phyloP scores from a whole-genome alignment of 2,113 vertebrate species.

The Cyanistes caeruleus region DNA sequence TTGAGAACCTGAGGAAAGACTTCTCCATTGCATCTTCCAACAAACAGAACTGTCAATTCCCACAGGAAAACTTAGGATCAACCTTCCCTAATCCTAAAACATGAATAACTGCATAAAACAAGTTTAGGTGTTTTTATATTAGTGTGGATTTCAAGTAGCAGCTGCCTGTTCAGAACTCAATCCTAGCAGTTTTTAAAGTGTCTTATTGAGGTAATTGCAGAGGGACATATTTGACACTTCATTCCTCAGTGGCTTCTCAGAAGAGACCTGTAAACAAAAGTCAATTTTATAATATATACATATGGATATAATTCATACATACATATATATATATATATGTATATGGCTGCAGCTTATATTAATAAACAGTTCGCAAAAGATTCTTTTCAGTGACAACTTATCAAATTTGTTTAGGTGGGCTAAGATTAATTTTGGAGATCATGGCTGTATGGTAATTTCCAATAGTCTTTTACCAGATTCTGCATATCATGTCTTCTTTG shows the following conservation, averaged over 20 bases:
- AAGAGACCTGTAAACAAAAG: not conserved
- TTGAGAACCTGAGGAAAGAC: not conserved
- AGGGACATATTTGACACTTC: not conserved
- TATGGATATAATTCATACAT: too few relatives aligned
- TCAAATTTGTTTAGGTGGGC: not conserved
- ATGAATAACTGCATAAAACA: not conserved
- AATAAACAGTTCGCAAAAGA: not conserved
- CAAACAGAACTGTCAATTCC: not conserved
- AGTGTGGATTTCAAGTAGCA: not conserved
- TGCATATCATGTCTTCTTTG: not conserved
- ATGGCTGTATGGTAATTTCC: not conserved
- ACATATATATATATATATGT: not conserved
- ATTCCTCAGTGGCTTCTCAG: not conserved
- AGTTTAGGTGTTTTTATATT: not conserved
- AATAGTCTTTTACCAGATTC: not conserved
- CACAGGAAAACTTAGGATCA: not conserved
- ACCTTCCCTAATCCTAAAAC: not conserved
- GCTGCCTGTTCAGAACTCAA: not conserved
- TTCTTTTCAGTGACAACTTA: not conserved
- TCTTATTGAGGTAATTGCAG: not conserved
- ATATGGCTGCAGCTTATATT: not conserved
- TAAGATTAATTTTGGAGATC: not conserved
- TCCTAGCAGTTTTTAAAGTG: not conserved
- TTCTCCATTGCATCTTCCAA: not conserved
- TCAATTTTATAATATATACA: not conserved